phyloP scores from a whole-genome alignment of 2,888 invertebrate genomes.

The Taphrorychus bicolor region DNA sequence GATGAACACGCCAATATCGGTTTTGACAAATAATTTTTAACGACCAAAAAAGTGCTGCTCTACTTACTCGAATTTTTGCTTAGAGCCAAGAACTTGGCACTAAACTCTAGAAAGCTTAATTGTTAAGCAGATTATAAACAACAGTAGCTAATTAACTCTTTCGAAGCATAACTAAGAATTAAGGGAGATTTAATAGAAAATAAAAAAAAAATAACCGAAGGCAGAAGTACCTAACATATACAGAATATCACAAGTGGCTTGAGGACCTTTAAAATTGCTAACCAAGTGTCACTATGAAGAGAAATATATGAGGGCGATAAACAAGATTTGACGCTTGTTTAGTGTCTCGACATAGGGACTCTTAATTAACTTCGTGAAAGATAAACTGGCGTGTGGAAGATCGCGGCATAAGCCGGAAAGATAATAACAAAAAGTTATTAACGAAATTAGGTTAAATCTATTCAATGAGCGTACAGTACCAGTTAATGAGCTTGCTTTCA shows the following conservation, averaged over 20 bases:
- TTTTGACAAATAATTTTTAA: neutral
- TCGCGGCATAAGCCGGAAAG: conserved; percentile 35
- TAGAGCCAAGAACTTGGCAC: conserved; percentile 27
- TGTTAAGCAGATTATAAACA: conserved; percentile 29
- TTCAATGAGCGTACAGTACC: conserved; percentile 36
- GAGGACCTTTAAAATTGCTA: neutral
- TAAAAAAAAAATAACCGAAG: too few species aligned
- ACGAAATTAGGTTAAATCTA: conserved; percentile 40
- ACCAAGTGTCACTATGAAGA: neutral
- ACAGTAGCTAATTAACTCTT: conserved; percentile 28
- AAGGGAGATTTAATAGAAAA: conserved; percentile 21
- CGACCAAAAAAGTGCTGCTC: too few species aligned
- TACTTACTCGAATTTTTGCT: too few species aligned
- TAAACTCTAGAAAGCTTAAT: conserved; percentile 23
- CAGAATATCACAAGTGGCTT: neutral
- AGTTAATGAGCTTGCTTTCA: conserved; percentile 37
- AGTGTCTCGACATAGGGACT: conserved; percentile 18
- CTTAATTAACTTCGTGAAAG: conserved; percentile 30
- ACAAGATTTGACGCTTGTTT: conserved; percentile 7
- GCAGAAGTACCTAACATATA: too few species aligned
- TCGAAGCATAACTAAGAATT: conserved; percentile 22
- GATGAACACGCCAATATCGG: neutral
- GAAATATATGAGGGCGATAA: neutral
- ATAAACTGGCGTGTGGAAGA: conserved; percentile 29
- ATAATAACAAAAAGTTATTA: conserved; percentile 42